Conservation (phyloP, 2,113 vertebrate genomes). For the Sardina pilchardus region DNA sequence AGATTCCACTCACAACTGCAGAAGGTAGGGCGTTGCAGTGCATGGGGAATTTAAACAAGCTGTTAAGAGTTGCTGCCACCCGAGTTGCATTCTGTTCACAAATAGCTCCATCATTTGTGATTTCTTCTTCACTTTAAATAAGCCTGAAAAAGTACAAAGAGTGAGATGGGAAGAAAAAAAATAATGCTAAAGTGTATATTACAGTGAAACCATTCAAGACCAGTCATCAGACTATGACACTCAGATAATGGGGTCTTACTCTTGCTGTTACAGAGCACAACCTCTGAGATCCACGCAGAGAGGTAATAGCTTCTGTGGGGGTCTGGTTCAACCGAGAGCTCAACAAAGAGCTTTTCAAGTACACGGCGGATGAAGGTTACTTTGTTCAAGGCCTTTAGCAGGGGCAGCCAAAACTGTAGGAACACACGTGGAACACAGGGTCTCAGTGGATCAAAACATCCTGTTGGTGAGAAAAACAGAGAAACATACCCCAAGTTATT, state of each 20-base stretch:
- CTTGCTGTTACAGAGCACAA: slow-evolving; percentile 79
- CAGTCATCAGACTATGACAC: too few species aligned
- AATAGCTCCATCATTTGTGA: slow-evolving; percentile 76
- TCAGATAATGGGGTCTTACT: slow-evolving; percentile 33
- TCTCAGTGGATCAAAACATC: background rate
- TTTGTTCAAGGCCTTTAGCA: slow-evolving; percentile 81
- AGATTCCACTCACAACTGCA: slow-evolving; percentile 77
- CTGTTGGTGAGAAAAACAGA: slow-evolving; percentile 3
- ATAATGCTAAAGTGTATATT: too few species aligned
- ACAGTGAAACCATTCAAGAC: too few species aligned
- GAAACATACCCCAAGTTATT: background rate
- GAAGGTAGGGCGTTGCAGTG: slow-evolving; percentile 81
- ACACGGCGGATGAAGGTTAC: slow-evolving; percentile 78
- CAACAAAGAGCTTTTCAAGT: slow-evolving; percentile 84
- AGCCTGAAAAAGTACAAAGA: slow-evolving; percentile 47
- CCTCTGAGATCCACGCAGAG: slow-evolving; percentile 84
- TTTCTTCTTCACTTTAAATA: slow-evolving; percentile 64
- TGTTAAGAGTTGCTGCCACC: slow-evolving; percentile 83
- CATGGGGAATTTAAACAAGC: slow-evolving; percentile 86
- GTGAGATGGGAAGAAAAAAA: background rate
- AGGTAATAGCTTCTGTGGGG: slow-evolving; percentile 76
- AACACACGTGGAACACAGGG: slow-evolving; percentile 73
- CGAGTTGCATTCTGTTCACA: slow-evolving; percentile 72
- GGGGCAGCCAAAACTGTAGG: slow-evolving; percentile 89
- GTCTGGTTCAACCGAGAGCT: slow-evolving; percentile 65